These are phyloP conservation scores for Callipepla californica DNA, from an alignment of 2,113 vertebrate genomes.

Conservation along the genomic window DNA sequence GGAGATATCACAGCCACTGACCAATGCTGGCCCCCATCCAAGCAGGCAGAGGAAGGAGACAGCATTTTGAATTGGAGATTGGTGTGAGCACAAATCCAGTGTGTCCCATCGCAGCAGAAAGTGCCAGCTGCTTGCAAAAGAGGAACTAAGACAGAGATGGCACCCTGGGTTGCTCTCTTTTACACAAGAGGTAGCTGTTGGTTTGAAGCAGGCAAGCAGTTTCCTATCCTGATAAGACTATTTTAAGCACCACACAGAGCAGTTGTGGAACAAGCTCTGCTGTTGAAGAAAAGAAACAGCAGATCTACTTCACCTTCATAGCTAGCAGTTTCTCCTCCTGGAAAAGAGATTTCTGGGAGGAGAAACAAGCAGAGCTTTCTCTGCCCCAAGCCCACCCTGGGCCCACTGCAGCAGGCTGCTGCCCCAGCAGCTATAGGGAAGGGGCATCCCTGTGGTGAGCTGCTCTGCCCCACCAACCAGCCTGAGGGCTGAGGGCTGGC, in stretches of 20 bases:
- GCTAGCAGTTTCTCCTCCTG: conserved; percentile 1
- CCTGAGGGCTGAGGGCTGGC: not conserved
- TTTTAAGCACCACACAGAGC: conserved; percentile 36
- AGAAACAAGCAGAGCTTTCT: not conserved
- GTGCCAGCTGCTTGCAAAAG: not conserved
- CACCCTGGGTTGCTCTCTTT: not conserved
- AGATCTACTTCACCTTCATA: conserved; percentile 15
- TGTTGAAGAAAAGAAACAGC: not conserved
- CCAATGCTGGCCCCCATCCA: too few relatives aligned
- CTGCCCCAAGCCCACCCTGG: not conserved
- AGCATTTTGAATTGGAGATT: not conserved
- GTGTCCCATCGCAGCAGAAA: not conserved
- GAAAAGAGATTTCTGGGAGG: not conserved
- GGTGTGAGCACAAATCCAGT: not conserved
- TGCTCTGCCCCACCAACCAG: not conserved
- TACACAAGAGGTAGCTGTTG: not conserved
- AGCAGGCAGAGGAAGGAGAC: not conserved
- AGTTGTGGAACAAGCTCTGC: conserved; percentile 4
- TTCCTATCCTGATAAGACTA: conserved; percentile 9
- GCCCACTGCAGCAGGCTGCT: not conserved
- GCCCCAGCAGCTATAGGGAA: not conserved
- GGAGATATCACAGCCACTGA: not conserved
- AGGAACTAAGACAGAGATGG: not conserved
- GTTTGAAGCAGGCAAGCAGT: conserved; percentile 16
- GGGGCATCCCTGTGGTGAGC: not conserved